Conservation (phyloP, 1,140 invertebrate genomes). For the Heliconius nattereri region DNA sequence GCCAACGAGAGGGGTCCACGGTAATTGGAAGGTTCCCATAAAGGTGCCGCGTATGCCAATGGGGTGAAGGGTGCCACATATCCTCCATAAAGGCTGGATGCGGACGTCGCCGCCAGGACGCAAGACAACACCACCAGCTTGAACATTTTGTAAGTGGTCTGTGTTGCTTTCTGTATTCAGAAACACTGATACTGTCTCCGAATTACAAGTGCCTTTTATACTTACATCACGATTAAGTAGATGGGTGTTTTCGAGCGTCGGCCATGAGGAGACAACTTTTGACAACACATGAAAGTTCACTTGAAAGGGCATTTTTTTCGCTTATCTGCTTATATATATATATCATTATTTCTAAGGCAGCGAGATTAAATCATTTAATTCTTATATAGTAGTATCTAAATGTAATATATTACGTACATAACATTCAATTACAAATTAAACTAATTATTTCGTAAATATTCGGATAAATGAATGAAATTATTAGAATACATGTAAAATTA, state of each 20-base stretch:
- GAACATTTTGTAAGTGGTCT: constrained; percentile 75
- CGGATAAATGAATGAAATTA: no score
- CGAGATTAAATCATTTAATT: no score
- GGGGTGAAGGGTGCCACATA: constrained; percentile 41
- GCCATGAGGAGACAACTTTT: constrained; percentile 51
- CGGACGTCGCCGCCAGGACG: constrained; percentile 45
- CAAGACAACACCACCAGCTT: constrained; percentile 81
- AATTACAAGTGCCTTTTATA: constrained; percentile 54
- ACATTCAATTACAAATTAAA: no score
- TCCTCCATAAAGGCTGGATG: constrained; percentile 33
- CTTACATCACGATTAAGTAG: constrained; percentile 43
- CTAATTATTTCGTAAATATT: no score
- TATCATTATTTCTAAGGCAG: no score
- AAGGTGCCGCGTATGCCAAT: constrained; percentile 21
- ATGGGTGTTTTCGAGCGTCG: constrained; percentile 52
- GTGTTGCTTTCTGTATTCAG: constrained; percentile 57
- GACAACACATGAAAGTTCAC: constrained; percentile 21
- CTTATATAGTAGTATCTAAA: no score
- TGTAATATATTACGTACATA: no score
- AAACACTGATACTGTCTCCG: constrained; percentile 57
- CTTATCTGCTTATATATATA: not conserved
- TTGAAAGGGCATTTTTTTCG: constrained; percentile 18
- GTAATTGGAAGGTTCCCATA: constrained; percentile 58
- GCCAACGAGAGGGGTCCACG: constrained; percentile 64
- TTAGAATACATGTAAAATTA: no score